A percentile compares a stretch with the other conserved stretches of the same genome.
Evolutionary conservation across 2,797 vertebrate genomes (phyloP).

Genomic region (Sebastes nivosus): DNA sequence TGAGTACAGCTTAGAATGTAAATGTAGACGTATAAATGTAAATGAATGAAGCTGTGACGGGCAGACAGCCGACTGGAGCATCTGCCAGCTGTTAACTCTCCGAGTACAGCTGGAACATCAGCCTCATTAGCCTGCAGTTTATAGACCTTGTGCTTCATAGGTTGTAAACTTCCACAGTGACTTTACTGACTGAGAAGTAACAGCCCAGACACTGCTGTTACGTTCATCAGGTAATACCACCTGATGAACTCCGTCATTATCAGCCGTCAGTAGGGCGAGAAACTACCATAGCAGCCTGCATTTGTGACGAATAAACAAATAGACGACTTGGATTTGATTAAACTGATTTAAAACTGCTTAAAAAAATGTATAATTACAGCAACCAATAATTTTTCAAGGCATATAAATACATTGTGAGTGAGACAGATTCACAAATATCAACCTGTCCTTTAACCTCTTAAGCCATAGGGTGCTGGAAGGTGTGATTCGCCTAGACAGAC

Average conservation of each 20-base stretch:
- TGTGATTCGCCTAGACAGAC: too few relatives aligned
- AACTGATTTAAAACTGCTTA: too few relatives aligned
- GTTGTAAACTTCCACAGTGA: background rate
- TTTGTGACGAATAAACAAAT: too few relatives aligned
- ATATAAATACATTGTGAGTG: too few relatives aligned
- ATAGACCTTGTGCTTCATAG: background rate
- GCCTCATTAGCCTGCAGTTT: slow-evolving; percentile 18
- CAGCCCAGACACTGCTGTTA: background rate
- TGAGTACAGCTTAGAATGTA: background rate
- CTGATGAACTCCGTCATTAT: background rate
- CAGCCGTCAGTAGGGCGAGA: background rate
- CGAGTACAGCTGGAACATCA: slow-evolving; percentile 15
- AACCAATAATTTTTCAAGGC: too few relatives aligned
- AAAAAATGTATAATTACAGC: too few relatives aligned
- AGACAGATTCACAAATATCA: too few relatives aligned
- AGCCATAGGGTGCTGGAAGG: accelerated
- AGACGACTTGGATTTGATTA: too few relatives aligned
- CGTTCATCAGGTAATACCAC: background rate
- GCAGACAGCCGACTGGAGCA: background rate
- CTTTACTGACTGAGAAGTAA: background rate
- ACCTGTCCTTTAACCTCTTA: accelerated
- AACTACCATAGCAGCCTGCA: too few relatives aligned
- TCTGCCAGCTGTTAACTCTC: slow-evolving; percentile 6
- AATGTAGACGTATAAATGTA: slow-evolving; percentile 3
- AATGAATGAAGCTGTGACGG: background rate